Percentiles rank a stretch among this genome's conserved stretches.
These are phyloP conservation scores for Bombus confusus DNA, from an alignment of 1,140 invertebrate species.

Conservation along the genomic window DNA sequence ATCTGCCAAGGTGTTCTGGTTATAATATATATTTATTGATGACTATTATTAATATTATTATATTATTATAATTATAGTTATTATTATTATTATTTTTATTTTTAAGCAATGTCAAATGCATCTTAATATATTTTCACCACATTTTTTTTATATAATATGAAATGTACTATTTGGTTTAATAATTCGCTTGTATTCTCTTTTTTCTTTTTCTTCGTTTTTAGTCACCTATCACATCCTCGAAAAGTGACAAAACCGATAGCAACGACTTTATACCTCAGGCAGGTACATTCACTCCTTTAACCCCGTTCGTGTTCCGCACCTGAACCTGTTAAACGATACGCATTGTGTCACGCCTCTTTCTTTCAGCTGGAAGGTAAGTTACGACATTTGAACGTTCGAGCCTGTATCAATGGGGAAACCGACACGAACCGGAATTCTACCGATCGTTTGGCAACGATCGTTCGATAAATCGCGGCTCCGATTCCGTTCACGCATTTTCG, in stretches of 20 bases:
- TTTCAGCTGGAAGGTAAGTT: slow-evolving; percentile 79
- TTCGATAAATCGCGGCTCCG: background rate
- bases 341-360: slow-evolving; percentile 43
- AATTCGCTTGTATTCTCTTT: slow-evolving; percentile 80
- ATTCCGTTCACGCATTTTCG: slow-evolving; percentile 2
- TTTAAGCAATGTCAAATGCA: slow-evolving; percentile 82
- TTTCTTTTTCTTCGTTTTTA: slow-evolving; percentile 59
- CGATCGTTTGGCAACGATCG: background rate
- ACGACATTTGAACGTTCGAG: background rate
- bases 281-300: background rate
- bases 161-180: slow-evolving; percentile 83
- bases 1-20: slow-evolving; percentile 82
- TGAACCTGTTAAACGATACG: background rate
- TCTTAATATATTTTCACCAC: slow-evolving; percentile 83
- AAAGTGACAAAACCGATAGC: background rate
- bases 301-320: background rate
- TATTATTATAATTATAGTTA: slow-evolving; percentile 72
- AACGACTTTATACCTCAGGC: background rate
- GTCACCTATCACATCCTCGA: slow-evolving; percentile 77
- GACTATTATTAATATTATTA: slow-evolving; percentile 75
- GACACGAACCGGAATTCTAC: background rate
- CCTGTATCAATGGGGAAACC: background rate
- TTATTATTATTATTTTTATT: slow-evolving; percentile 78
- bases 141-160: slow-evolving; percentile 81
- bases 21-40: slow-evolving; percentile 82